Percentiles rank a stretch among this genome's conserved stretches.
These are phyloP conservation scores for Pomacea canaliculata DNA, from an alignment of 2,888 invertebrate genomes.

Conservation along the genomic window DNA sequence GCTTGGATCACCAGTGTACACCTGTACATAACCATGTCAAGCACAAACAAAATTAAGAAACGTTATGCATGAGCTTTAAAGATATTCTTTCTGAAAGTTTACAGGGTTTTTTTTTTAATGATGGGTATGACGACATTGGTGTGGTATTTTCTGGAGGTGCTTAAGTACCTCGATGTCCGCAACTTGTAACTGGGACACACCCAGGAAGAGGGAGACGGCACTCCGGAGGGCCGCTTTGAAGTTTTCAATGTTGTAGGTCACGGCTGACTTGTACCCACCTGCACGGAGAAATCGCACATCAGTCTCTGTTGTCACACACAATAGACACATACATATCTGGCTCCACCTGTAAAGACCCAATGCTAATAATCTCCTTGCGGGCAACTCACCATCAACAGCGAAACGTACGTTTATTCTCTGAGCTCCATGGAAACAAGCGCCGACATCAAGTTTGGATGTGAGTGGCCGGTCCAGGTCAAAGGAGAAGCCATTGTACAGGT, in stretches of 20 bases:
- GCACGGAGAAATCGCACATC: background rate
- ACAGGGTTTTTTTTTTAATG: too few species aligned
- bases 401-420: background rate
- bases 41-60: too few species aligned
- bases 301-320: too few species aligned
- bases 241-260: background rate
- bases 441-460: background rate
- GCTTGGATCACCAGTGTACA: too few species aligned
- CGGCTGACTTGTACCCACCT: background rate
- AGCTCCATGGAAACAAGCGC: slow-evolving; percentile 1
- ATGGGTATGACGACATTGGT: too few species aligned
- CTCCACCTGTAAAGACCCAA: background rate
- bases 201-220: background rate
- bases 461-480: background rate
- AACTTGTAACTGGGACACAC: background rate
- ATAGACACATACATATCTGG: background rate
- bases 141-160: too few species aligned
- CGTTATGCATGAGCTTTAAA: too few species aligned
- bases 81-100: too few species aligned
- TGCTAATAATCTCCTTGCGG: background rate
- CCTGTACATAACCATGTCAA: too few species aligned
- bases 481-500: slow-evolving; percentile 2
- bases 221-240: background rate
- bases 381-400: background rate
- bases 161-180: background rate